Percentiles rank a stretch among this genome's conserved stretches.
Conservation (phyloP, 2,797 vertebrate genomes). For the Myripristis jacobus region DNA sequence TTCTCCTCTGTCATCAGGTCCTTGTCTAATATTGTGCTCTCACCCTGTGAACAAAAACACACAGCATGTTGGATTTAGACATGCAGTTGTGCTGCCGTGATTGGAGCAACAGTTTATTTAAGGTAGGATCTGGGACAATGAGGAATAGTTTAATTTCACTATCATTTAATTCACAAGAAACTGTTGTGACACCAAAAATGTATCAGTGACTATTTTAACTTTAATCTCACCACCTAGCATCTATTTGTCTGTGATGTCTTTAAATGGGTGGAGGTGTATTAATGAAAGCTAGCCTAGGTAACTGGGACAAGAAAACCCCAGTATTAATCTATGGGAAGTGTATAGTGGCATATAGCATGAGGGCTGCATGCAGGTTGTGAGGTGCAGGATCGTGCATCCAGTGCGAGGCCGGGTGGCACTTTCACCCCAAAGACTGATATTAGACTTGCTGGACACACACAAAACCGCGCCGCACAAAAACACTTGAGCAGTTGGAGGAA, state of each 20-base stretch:
- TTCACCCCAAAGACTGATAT: slow-evolving; percentile 34
- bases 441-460: too few relatives aligned
- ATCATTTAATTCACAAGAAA: too few relatives aligned
- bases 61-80: slow-evolving; percentile 3
- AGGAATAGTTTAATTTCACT: too few relatives aligned
- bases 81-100: not conserved
- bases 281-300: too few relatives aligned
- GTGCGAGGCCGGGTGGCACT: not conserved
- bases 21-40: slow-evolving; percentile 86
- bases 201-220: too few relatives aligned
- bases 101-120: too few relatives aligned
- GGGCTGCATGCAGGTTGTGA: not conserved
- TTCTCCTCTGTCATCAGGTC: slow-evolving; percentile 86
- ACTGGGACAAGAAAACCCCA: too few relatives aligned
- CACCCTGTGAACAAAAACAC: slow-evolving; percentile 82
- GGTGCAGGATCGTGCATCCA: not conserved
- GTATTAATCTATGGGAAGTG: not conserved
- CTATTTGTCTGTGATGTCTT: too few relatives aligned
- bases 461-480: slow-evolving; percentile 51
- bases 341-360: not conserved
- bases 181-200: too few relatives aligned
- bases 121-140: too few relatives aligned
- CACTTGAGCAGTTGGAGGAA: slow-evolving; percentile 51
- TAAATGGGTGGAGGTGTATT: too few relatives aligned
- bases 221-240: too few relatives aligned